Evolutionary conservation across 2,113 vertebrate genomes (phyloP), one percentile per base, ranked within the genome.

Genomic region (Ursus arctos): DNA sequence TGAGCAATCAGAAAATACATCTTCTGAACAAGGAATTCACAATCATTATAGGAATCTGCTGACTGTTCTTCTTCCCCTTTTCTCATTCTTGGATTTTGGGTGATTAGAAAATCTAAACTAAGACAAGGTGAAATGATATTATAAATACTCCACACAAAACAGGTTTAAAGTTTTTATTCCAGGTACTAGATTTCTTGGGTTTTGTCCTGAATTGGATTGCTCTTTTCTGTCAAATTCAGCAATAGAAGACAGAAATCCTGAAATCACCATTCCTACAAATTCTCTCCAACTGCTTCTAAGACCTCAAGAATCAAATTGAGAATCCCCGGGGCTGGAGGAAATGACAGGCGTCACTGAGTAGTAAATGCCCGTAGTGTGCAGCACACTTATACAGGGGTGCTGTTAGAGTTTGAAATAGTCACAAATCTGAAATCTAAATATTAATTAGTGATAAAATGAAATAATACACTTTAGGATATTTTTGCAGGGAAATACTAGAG

Each of bases 141-240:
- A 63, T 77, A 14, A 84, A 65, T 65, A 53, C 22, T 59, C n/a
- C 21, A 33, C 6, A 67, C 14, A 43, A 49, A 22, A 43, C 51
- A 79, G 28, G 31, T 59, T 88, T 91, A 80, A 89, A 67, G 57
- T 47, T 53, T 91, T 92, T 72, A 88, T 67, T 88, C 7, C 40
- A 88, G 24, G 16, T 84, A 40, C 55, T 57, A 55, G 61, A 61
- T 85, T 72, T 94, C 40, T 47, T 47, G 12, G 16, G 7, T 11
- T 95, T 79, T 94, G 14, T 61, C 31, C 47, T 67, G 69, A 74
- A 84, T 51, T 65, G 1, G 13, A 88, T 57, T 83, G 43, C 57
- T 72, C 16, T 53, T 59, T 88, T 84, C 40, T 88, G 15, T 33
- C 47, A 74, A 83, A 88, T 36, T 57, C 28, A 92, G 21, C 47